Evolutionary conservation across 2,113 vertebrate genomes (phyloP).

Genomic region (Amblyornis subalaris): DNA sequence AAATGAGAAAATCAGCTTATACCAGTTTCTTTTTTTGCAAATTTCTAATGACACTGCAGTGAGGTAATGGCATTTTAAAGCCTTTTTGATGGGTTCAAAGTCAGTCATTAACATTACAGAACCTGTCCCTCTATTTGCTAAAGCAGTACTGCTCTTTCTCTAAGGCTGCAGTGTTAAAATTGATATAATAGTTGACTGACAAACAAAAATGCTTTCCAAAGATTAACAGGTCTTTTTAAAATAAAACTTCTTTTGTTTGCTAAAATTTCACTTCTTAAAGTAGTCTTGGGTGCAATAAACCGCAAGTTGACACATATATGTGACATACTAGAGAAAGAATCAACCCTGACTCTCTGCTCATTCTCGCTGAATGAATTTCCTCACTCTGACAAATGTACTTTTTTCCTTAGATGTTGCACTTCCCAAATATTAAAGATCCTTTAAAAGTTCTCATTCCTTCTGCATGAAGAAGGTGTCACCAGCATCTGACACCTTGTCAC

Average conservation of each 20-base stretch:
- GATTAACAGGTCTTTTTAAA: not conserved
- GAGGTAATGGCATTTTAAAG: not conserved
- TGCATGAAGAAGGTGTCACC: not conserved
- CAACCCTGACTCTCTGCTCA: not conserved
- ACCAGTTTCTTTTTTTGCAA: not conserved
- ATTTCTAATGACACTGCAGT: not conserved
- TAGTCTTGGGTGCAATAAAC: not conserved
- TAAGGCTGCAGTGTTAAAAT: not conserved
- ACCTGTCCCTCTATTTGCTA: not conserved
- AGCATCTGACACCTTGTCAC: not conserved
- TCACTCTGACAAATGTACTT: not conserved
- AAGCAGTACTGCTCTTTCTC: not conserved
- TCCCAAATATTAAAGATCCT: not conserved
- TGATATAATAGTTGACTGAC: not conserved
- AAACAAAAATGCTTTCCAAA: not conserved
- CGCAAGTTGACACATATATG: not conserved
- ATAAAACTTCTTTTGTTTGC: not conserved
- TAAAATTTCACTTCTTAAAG: not conserved
- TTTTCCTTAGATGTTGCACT: not conserved
- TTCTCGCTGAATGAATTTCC: not conserved
- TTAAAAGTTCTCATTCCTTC: not conserved
- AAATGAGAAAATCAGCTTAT: not conserved
- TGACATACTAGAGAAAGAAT: not conserved
- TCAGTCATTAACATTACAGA: not conserved
- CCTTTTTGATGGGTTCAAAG: not conserved